Percentiles rank a stretch among this genome's conserved stretches.
Evolutionary conservation across 2,888 invertebrate genomes (phyloP).

Genomic region (Nineta flava): DNA sequence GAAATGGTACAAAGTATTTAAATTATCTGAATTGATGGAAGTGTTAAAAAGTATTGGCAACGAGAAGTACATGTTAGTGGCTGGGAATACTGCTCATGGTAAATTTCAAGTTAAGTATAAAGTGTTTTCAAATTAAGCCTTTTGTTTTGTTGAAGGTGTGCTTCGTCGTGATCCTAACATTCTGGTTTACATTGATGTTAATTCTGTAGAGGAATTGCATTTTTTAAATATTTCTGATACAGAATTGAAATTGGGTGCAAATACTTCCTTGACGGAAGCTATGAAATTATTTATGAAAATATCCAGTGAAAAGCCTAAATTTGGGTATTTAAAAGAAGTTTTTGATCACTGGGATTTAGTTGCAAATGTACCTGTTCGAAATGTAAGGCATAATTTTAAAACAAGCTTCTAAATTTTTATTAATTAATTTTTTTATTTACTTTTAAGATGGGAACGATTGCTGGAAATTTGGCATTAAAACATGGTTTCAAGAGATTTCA

Average conservation of each 20-base stretch:
- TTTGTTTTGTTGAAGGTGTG: constrained; percentile 26
- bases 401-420: neutral
- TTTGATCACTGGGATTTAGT: constrained; percentile 49
- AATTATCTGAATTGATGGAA: constrained; percentile 36
- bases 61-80: constrained; percentile 41
- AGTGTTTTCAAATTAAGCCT: neutral
- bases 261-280: constrained; percentile 36
- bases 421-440: neutral
- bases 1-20: constrained; percentile 41
- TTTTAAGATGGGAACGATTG: constrained; percentile 46
- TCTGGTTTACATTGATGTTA: constrained; percentile 46
- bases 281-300: constrained; percentile 32
- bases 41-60: constrained; percentile 31
- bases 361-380: constrained; percentile 55
- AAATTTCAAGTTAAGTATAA: neutral
- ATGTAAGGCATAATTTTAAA: constrained; percentile 33
- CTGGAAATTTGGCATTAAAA: constrained; percentile 58
- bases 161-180: constrained; percentile 28
- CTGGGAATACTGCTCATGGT: constrained; percentile 66
- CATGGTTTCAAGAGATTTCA: constrained; percentile 49
- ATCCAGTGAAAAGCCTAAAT: constrained; percentile 30
- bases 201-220: constrained; percentile 35
- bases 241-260: constrained; percentile 34
- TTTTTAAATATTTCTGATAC: constrained; percentile 22
- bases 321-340: constrained; percentile 39